These are phyloP conservation scores for Apoda limacodes DNA, from an alignment of 2,888 invertebrate genomes.

Conservation along the genomic window DNA sequence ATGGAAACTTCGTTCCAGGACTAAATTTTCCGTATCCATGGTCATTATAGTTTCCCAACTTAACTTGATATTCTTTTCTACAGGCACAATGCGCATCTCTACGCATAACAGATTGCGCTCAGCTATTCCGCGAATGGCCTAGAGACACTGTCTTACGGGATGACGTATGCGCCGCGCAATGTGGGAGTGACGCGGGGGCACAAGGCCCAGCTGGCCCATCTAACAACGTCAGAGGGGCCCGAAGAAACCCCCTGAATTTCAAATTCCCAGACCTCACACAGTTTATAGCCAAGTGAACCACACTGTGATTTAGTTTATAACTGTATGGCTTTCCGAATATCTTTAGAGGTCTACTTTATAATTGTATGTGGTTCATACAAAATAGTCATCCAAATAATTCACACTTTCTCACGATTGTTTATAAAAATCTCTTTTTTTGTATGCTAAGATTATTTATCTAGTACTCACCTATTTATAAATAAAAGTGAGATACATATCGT, in stretches of 20 bases:
- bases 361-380: too few relatives aligned
- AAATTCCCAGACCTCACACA: constrained; percentile 84
- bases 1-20: background rate
- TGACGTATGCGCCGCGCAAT: constrained; percentile 92
- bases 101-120: constrained; percentile 87
- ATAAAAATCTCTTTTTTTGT: too few relatives aligned
- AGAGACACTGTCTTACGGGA: constrained; percentile 85
- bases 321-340: too few relatives aligned
- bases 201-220: constrained; percentile 26
- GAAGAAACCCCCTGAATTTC: constrained; percentile 69
- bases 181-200: constrained; percentile 73
- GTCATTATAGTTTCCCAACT: too few relatives aligned
- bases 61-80: constrained; percentile 22
- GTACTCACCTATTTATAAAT: too few relatives aligned
- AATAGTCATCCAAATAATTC: too few relatives aligned
- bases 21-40: background rate
- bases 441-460: too few relatives aligned
- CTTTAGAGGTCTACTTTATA: too few relatives aligned
- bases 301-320: too few relatives aligned
- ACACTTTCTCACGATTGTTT: too few relatives aligned
- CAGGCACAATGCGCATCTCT: constrained; percentile 91
- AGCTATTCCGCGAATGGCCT: constrained; percentile 85
- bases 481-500: too few relatives aligned
- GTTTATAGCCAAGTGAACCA: constrained; percentile 72
- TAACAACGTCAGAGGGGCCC: constrained; percentile 43